phyloP scores from a whole-genome alignment of 53 echinoderm and acorn worm genomes.

The Astropecten irregularis region DNA sequence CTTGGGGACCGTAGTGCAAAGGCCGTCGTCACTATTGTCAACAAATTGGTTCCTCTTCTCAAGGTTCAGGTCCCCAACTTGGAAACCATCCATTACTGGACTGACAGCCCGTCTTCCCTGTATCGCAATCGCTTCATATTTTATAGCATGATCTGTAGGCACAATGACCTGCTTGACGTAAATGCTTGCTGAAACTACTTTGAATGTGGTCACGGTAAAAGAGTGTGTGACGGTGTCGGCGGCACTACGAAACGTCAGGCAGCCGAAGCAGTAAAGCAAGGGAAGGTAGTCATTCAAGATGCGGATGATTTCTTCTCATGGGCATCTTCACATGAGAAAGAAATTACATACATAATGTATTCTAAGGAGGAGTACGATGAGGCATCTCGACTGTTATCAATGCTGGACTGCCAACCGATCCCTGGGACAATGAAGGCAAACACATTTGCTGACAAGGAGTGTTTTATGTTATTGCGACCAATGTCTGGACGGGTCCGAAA shows the following conservation, averaged over 20 bases:
- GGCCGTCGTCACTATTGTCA: conserved; percentile 29
- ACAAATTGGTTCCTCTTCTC: conserved; percentile 20
- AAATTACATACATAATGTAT: conserved; percentile 5
- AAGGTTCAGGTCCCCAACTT: conserved; percentile 32
- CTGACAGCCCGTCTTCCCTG: conserved; percentile 62
- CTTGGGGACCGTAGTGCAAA: neutral
- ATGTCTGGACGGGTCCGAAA: conserved; percentile 4
- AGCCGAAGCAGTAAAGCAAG: conserved; percentile 44
- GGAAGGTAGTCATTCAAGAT: conserved; percentile 50
- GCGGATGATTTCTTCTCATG: conserved; percentile 48
- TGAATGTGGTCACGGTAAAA: conserved; percentile 60
- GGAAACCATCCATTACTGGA: conserved; percentile 55
- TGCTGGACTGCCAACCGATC: too few relatives aligned
- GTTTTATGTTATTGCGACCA: conserved; percentile 42
- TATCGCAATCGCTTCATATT: conserved; percentile 57
- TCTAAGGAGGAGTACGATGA: conserved; percentile 1
- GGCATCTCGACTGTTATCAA: neutral
- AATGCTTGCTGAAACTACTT: conserved; percentile 58
- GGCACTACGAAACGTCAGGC: conserved; percentile 54
- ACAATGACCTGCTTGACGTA: conserved; percentile 38
- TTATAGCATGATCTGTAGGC: conserved; percentile 7
- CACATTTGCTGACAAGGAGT: conserved; percentile 6
- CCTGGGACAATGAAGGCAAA: neutral
- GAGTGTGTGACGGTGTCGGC: conserved; percentile 53
- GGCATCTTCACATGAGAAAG: conserved; percentile 40